Evolutionary conservation across 2,113 vertebrate genomes (phyloP), one percentile per base, ranked within the genome.

Genomic region (Lipophrys pholis): DNA sequence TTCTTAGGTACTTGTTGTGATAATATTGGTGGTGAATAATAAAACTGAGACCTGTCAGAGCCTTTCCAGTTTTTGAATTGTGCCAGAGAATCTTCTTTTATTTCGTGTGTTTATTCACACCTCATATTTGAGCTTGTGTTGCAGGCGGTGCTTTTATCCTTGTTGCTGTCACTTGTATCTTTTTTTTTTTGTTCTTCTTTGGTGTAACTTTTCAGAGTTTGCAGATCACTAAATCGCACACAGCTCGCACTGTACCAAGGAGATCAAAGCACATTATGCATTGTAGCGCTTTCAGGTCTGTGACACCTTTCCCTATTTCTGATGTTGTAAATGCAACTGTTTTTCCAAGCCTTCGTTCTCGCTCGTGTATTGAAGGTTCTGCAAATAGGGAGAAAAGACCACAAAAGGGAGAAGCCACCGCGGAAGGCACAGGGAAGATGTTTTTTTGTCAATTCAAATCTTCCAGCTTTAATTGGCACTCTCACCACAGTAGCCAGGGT

Each of bases 391-490:
- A 41, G 50, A 68, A 69, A 68, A 55, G 50, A 52, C 42, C 56
- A 46, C 35, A 61, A 38, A 9, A 45, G 43, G 6, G 38, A 16
- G 42, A 81, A 50, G 64, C 52, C 55, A 3, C 56, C 11, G n/a
- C 55, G 67, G 54, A 69, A 58, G 5, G 35, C 46, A 55, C 3
- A 9, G 51, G 38, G 41, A 53, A 59, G 72, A 15, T 21, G 9
- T 1, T 0, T 66, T n/a, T 83, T 87, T 83, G 59, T 54, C 80
- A 76, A 77, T 86, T 78, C 54, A 83, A 80, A 85, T 89, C 57
- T 77, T 61, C 68, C 11, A 60, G 54, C 70, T 89, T 88, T 88
- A 92, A 89, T 92, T 88, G 86, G 79, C 75, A 51, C 75, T 61
- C 61, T 68, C 9, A 60, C 64, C 51, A 52, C 66, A 43, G 78